Evolutionary conservation across 1,140 invertebrate species (phyloP).

Genomic region (Acromyrmex heyeri): DNA sequence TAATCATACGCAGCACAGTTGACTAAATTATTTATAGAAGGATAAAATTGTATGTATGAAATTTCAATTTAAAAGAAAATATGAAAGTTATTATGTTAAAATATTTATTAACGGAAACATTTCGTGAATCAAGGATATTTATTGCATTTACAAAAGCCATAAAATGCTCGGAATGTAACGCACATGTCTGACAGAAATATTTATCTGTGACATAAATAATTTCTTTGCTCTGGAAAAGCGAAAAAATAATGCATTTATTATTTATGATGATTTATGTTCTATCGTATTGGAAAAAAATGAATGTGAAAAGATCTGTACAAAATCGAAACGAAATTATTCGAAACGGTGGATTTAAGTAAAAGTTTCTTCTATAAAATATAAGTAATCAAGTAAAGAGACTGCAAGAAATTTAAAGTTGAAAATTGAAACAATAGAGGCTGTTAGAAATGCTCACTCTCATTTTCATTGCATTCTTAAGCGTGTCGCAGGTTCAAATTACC

Average conservation of each 20-base stretch:
- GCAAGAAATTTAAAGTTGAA: background rate
- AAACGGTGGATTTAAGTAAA: background rate
- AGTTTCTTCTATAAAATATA: background rate
- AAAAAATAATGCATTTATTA: background rate
- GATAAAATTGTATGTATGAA: background rate
- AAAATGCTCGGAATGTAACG: background rate
- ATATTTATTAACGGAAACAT: constrained; percentile 6
- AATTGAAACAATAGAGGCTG: background rate
- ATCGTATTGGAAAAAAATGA: background rate
- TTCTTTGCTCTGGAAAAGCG: background rate
- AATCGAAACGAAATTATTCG: background rate
- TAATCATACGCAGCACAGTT: background rate
- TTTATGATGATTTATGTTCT: background rate
- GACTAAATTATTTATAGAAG: constrained; percentile 5
- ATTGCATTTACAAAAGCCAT: background rate
- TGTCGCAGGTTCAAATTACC: constrained; percentile 56
- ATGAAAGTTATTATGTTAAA: background rate
- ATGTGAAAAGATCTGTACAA: background rate
- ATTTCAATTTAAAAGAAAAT: constrained; percentile 8
- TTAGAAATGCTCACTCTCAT: constrained; percentile 26
- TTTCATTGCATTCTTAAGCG: constrained; percentile 59
- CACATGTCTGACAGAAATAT: background rate
- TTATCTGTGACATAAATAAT: constrained; percentile 2
- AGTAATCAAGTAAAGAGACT: background rate
- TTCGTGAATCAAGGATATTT: background rate